A percentile compares a stretch with the other conserved stretches of the same genome.
Conservation (phyloP, 1,140 invertebrate species). For the Drosophila triauraria region DNA sequence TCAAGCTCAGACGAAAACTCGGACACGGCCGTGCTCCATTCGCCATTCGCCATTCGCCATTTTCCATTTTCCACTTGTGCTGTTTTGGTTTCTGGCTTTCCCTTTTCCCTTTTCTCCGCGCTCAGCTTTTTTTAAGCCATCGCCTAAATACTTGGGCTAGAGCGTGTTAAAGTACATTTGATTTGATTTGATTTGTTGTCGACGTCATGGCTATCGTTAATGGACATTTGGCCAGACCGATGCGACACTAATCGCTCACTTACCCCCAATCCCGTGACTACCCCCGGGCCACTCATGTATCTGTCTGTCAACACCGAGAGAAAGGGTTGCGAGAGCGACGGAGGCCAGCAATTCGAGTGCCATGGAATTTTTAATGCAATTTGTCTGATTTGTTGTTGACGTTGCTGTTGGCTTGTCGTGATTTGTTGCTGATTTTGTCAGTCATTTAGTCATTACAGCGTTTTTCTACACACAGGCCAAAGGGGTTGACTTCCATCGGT, state of each 20-base stretch:
- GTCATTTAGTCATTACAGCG: constrained; percentile 79
- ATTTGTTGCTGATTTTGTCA: constrained; percentile 83
- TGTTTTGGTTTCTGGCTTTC: constrained; percentile 37
- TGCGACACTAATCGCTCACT: constrained; percentile 82
- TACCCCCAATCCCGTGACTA: constrained; percentile 24
- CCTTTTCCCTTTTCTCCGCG: not conserved
- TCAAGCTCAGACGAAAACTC: constrained; percentile 66
- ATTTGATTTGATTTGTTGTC: constrained; percentile 82
- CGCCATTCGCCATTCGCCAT: constrained; percentile 44
- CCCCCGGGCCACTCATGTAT: constrained; percentile 33
- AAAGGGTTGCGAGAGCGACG: not conserved
- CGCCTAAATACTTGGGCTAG: constrained; percentile 75
- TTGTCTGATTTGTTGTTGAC: constrained; percentile 84
- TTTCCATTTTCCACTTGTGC: constrained; percentile 51
- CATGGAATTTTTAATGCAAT: constrained; percentile 84
- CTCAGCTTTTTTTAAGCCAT: constrained; percentile 50
- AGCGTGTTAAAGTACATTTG: constrained; percentile 83
- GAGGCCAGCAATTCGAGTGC: constrained; percentile 60
- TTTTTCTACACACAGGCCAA: constrained; percentile 42
- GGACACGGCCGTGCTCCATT: constrained; percentile 57
- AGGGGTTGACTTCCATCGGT: constrained; percentile 16
- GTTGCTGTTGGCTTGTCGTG: constrained; percentile 74
- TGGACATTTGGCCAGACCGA: constrained; percentile 68
- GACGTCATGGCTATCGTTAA: constrained; percentile 70
- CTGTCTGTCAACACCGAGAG: constrained; percentile 67